phyloP scores from a whole-genome alignment of 2,888 invertebrate genomes.

The Kuschelorhynchus macadamiae region DNA sequence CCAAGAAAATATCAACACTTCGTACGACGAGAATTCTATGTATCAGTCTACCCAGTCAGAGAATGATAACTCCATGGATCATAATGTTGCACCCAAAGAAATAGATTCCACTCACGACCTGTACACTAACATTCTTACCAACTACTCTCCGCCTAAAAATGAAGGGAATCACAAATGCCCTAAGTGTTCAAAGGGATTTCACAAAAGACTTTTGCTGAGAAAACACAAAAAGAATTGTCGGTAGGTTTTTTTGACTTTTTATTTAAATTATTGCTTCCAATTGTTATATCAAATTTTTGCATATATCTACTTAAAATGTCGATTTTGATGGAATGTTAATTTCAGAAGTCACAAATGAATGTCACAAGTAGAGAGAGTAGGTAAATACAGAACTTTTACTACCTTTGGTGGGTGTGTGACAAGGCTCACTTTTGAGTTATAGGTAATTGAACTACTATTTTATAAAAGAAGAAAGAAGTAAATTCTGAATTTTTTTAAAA shows the following conservation, averaged over 20 bases:
- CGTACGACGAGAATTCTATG: slow-evolving; percentile 11
- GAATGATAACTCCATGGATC: slow-evolving; percentile 41
- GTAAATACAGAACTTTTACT: no score
- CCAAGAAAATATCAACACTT: slow-evolving; percentile 15
- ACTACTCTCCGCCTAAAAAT: slow-evolving; percentile 68
- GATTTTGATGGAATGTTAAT: no score
- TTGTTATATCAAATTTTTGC: no score
- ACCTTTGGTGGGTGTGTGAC: no score
- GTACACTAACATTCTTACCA: slow-evolving; percentile 68
- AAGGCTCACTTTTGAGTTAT: no score
- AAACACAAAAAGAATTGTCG: slow-evolving; percentile 74
- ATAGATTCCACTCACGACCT: slow-evolving; percentile 66
- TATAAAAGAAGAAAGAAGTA: no score
- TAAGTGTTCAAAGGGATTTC: slow-evolving; percentile 73
- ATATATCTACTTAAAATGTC: no score
- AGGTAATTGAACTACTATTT: no score
- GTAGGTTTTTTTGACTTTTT: slow-evolving; percentile 7
- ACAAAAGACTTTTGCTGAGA: slow-evolving; percentile 71
- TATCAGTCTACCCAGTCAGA: slow-evolving; percentile 35
- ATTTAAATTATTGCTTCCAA: no score
- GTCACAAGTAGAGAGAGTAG: no score
- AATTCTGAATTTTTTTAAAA: no score
- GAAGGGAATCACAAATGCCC: slow-evolving; percentile 71
- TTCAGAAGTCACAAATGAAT: no score
- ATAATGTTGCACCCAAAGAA: slow-evolving; percentile 63